phyloP scores from a whole-genome alignment of 2,797 vertebrate genomes.

The Neosilurus hyrtlii region DNA sequence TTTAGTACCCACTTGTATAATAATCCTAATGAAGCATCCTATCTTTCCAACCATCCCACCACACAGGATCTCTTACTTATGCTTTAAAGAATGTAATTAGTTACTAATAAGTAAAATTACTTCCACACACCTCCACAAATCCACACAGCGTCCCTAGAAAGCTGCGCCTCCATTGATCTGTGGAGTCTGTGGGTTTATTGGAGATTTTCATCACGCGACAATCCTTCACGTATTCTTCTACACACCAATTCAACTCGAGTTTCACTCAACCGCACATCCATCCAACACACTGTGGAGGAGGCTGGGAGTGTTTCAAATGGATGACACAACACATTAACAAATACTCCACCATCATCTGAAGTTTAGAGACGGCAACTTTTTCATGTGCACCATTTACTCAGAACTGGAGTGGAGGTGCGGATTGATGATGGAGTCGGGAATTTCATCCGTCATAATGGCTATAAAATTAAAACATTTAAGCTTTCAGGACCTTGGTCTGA shows the following conservation, averaged over 20 bases:
- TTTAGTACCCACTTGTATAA: background rate
- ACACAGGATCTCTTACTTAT: too few relatives aligned
- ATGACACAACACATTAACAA: background rate
- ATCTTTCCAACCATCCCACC: background rate
- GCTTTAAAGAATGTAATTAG: background rate
- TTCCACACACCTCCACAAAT: background rate
- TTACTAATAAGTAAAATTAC: background rate
- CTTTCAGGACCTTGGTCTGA: background rate
- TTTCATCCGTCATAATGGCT: background rate
- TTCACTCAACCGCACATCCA: slow-evolving; percentile 23
- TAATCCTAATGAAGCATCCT: background rate
- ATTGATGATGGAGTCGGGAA: background rate
- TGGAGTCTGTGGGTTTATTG: slow-evolving; percentile 19
- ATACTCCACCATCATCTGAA: background rate
- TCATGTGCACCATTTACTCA: background rate
- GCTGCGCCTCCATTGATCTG: slow-evolving; percentile 32
- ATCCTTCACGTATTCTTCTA: background rate
- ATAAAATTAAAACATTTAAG: background rate
- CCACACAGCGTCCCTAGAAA: background rate
- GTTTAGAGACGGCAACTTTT: background rate
- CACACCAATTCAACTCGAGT: background rate
- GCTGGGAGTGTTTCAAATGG: too few relatives aligned
- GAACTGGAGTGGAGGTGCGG: background rate
- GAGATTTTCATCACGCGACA: slow-evolving; percentile 6
- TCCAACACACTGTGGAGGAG: slow-evolving; percentile 1